phyloP scores from a whole-genome alignment of 1,140 invertebrate genomes.

The Pogonomyrmex barbatus region DNA sequence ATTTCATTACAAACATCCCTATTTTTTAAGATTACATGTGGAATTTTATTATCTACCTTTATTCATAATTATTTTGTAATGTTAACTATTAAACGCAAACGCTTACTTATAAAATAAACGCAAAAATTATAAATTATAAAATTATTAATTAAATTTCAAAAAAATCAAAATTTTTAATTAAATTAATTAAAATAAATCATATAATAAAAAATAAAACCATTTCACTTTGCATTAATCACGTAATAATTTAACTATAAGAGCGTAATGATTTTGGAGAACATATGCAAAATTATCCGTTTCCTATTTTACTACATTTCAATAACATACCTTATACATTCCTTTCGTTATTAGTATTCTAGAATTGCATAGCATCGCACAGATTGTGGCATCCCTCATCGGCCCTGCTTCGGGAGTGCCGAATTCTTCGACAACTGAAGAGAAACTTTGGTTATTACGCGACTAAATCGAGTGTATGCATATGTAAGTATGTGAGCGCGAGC shows the following conservation, averaged over 20 bases:
- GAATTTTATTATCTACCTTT: no score
- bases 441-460: conserved; percentile 54
- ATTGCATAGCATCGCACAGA: background rate
- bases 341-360: conserved; percentile 4
- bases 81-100: background rate
- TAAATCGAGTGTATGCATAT: conserved; percentile 6
- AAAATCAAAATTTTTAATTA: background rate
- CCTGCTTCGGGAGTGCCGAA: background rate
- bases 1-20: no score
- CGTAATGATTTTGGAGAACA: background rate
- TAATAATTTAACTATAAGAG: background rate
- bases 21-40: no score
- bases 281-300: background rate
- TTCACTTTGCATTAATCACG: background rate
- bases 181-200: background rate
- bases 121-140: background rate
- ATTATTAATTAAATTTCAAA: background rate
- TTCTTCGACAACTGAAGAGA: conserved; percentile 27
- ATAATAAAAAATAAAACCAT: no score
- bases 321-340: background rate
- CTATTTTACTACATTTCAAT: conserved; percentile 3
- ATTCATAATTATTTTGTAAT: background rate
- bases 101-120: background rate
- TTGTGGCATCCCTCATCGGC: background rate
- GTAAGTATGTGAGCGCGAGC: background rate